Base-by-base conservation (phyloP, 2,888 invertebrate species). In the Phragmatobia fuliginosa region DNA sequence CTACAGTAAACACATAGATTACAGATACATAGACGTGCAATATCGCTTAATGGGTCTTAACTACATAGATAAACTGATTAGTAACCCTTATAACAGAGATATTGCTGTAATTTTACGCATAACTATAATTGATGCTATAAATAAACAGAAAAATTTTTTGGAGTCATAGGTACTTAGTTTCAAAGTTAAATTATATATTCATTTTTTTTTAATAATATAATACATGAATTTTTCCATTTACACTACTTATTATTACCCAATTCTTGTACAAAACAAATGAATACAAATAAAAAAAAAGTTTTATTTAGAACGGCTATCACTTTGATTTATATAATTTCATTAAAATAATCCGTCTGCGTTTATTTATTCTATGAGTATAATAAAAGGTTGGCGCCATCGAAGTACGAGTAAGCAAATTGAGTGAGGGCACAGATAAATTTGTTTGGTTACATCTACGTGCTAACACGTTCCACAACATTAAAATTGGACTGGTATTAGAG, bases 1-100 rank as follows among this genome's bases (percentile, higher is more conserved):
- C 87, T 87, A 85, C 83, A 88, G 90, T 91, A 90, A 90, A 89
- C 83, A 87, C 88, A 88, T 83, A 89, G 87, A 89, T 83, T 82
- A 82, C 77, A 80, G 81, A 84, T 73, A 75, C 75, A 81, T 83
- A 88, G 87, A 88, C 79, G 73, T 82, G 84, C 77, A 74, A 82
- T 82, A 77, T 69, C 67, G 63, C 82, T 84, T 80, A 71, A 78
- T 75, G 74, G 72, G 78, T 33, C 76, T 81, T 77, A 68, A 58
- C 67, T 45, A 59, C 41, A 61, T 33, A 68, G 61, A 45, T 63
- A 38, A 38, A 70, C 58, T 41, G 52, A 68, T 71, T 31, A n/a
- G 21, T 64, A n/a, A n/a, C 31, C 6, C 25, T 45, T 45, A 33
- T n/a, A 52, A 32, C 21, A 62, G 33, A n/a, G 16, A n/a, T n/a